A percentile compares a stretch with the other conserved stretches of the same genome.
Evolutionary conservation across 2,797 vertebrate species (phyloP).

Genomic region (Natrix natrix): DNA sequence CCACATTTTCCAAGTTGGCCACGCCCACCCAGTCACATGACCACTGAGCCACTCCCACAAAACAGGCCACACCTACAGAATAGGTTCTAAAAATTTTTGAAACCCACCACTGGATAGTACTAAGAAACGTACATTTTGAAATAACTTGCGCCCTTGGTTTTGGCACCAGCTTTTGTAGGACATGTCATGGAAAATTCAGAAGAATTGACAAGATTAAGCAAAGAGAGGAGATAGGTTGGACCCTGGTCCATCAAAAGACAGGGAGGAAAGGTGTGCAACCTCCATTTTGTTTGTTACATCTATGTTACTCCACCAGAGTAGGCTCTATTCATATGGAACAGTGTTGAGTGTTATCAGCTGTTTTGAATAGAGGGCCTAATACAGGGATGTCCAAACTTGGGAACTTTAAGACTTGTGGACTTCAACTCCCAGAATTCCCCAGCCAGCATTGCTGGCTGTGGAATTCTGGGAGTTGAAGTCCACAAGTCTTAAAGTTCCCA

Average conservation of each 20-base stretch:
- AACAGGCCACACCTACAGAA: too few relatives aligned
- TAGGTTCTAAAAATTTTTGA: too few relatives aligned
- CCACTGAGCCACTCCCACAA: too few relatives aligned
- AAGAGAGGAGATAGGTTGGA: not conserved
- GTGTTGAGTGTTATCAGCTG: not conserved
- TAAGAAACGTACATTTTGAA: not conserved
- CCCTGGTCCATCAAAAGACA: not conserved
- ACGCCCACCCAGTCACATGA: too few relatives aligned
- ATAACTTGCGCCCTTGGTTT: not conserved
- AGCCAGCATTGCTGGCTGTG: too few relatives aligned
- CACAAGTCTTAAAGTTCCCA: too few relatives aligned
- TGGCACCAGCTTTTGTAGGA: not conserved
- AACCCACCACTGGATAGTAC: not conserved
- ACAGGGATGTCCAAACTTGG: too few relatives aligned
- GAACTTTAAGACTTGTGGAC: too few relatives aligned
- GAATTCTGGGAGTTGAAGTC: too few relatives aligned
- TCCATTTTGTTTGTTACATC: not conserved
- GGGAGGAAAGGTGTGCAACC: not conserved
- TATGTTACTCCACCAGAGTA: not conserved
- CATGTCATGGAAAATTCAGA: not conserved
- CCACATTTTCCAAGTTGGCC: too few relatives aligned
- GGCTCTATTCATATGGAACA: not conserved
- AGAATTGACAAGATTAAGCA: not conserved
- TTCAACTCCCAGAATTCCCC: too few relatives aligned
- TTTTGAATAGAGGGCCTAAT: not conserved